Evolutionary conservation across 2,888 invertebrate species (phyloP), one percentile per base, ranked within the genome.

Genomic region (Leptogaster cylindrica): DNA sequence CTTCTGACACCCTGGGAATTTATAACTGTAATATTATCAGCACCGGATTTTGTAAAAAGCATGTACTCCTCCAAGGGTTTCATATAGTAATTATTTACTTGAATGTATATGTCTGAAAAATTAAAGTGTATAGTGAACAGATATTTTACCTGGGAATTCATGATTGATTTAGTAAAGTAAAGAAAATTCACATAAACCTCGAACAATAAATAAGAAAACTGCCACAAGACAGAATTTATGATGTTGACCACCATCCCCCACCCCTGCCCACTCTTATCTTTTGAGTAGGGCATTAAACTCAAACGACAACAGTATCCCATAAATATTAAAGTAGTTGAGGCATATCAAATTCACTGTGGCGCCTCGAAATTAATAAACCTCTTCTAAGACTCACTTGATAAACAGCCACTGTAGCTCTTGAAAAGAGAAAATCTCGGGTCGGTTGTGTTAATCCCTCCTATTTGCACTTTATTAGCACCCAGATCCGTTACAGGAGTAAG

Each of bases 31-130:
- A 94, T 91, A 72, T 91, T 91, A 77, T 93, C 91, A 18, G 91
- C 88, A 65, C 90, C 91, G 10, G 89, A 88, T 74, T 91, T 90
- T 2, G 92, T 92, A 78, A 92, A 93, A n/a, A 93, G 81, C 93
- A 94, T 93, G 79, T 94, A 94, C 76, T 94, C 94, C 79, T 94
- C 93, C 51, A 95, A 79, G 0, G 95, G 94, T 75, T 92, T 92
- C 90, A 95, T 93, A 66, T 84, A 83, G 72, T 89, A 85, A 68
- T 88, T 88, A 77, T 93, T 93, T 68, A 95, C 89, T 81, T 91
- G 89, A 69, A 95, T 88, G 72, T 92, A 89, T 50, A 95, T 91
- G 79, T 95, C 94, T 94, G 79, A 12, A 14, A 61, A 51, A 46
- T 14, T 14, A 65, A 7, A 55, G 23, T 16, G 25, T 52, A 31